These are phyloP conservation scores for Drosophila subsilvestris DNA, from an alignment of 2,888 invertebrate genomes.

Conservation along the genomic window DNA sequence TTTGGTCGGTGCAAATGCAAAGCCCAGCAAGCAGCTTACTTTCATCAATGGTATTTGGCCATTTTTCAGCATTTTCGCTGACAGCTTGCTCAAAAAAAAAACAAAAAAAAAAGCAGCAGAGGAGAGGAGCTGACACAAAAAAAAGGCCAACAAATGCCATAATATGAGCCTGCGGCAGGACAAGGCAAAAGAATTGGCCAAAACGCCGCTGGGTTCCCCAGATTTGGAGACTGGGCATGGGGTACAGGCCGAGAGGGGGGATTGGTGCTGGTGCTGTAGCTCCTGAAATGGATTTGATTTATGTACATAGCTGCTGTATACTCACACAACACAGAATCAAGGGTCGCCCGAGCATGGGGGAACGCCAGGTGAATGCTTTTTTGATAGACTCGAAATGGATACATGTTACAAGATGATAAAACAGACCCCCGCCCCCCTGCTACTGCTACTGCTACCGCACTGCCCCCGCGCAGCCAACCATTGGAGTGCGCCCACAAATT, in stretches of 20 bases:
- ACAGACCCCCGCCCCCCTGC: slow-evolving; percentile 33
- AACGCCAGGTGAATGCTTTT: slow-evolving; percentile 61
- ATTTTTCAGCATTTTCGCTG: slow-evolving; percentile 81
- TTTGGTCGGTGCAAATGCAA: slow-evolving; percentile 25
- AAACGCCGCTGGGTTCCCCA: slow-evolving; percentile 2
- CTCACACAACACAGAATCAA: slow-evolving; percentile 12
- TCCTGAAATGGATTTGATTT: slow-evolving; percentile 68
- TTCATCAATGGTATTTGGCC: slow-evolving; percentile 80
- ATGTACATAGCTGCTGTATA: slow-evolving; percentile 45
- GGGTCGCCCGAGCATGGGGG: slow-evolving; percentile 10
- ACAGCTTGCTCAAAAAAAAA: slow-evolving; percentile 62
- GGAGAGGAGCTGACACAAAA: slow-evolving; percentile 39
- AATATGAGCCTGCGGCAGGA: slow-evolving; percentile 51
- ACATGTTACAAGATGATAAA: slow-evolving; percentile 76
- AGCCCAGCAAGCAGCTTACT: slow-evolving; percentile 59
- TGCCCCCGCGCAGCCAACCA: slow-evolving; percentile 6
- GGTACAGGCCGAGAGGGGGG: slow-evolving; percentile 5
- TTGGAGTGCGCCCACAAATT: slow-evolving; percentile 64
- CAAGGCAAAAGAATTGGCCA: slow-evolving; percentile 52
- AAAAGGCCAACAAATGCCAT: slow-evolving; percentile 62
- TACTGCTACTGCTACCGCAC: background rate
- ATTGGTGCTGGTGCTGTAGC: no score
- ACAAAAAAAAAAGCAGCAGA: slow-evolving; percentile 6
- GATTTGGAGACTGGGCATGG: background rate
- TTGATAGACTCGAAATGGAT: slow-evolving; percentile 75